Evolutionary conservation across 2,113 vertebrate genomes (phyloP).

Genomic region (Percina caprodes): DNA sequence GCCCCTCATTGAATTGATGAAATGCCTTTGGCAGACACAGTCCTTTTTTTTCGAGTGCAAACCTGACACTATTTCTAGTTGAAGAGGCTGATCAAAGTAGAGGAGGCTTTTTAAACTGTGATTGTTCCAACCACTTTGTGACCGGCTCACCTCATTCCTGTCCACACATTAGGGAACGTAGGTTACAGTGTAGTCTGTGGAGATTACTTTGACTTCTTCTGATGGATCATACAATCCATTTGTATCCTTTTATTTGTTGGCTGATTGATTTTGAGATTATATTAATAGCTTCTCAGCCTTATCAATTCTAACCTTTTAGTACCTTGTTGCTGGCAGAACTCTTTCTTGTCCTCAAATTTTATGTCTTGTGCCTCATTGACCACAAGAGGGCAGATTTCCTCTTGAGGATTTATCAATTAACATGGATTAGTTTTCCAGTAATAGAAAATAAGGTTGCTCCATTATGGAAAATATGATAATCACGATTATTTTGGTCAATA

Average conservation of each 20-base stretch:
- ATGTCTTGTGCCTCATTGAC: neutral
- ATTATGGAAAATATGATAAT: too few relatives aligned
- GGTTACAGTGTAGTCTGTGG: neutral
- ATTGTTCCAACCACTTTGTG: constrained; percentile 17
- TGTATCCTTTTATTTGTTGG: constrained; percentile 11
- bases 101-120: constrained; percentile 19
- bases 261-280: neutral
- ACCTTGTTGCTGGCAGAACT: neutral
- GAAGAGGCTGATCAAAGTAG: constrained; percentile 8
- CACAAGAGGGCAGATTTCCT: constrained; percentile 19
- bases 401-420: neutral
- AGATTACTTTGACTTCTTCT: neutral
- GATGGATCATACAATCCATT: constrained; percentile 4
- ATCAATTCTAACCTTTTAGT: neutral
- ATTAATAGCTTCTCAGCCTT: constrained; percentile 9
- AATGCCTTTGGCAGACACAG: neutral
- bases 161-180: neutral
- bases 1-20: constrained; percentile 15
- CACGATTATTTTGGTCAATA: too few relatives aligned
- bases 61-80: constrained; percentile 13
- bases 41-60: constrained; percentile 8
- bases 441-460: too few relatives aligned
- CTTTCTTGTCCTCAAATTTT: neutral
- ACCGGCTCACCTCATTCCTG: constrained; percentile 8
- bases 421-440: neutral